Percentiles rank a stretch among this genome's conserved stretches.
These are phyloP conservation scores for Neotoxoptera formosana DNA, from an alignment of 1,140 invertebrate genomes.

Conservation along the genomic window DNA sequence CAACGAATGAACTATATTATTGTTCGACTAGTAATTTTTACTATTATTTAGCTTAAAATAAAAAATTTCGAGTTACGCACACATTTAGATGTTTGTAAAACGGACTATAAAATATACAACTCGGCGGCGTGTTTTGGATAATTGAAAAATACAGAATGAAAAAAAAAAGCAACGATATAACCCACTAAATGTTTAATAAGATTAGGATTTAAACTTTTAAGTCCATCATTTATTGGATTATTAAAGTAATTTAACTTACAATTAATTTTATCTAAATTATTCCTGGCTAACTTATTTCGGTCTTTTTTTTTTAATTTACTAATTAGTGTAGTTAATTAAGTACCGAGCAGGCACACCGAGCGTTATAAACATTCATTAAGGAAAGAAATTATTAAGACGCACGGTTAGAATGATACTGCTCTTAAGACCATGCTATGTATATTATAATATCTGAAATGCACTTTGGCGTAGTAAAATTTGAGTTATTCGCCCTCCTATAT, in stretches of 20 bases:
- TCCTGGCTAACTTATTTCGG: background rate
- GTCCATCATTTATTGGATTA: background rate
- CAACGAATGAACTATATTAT: background rate
- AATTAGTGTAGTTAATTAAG: constrained; percentile 17
- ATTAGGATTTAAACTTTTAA: background rate
- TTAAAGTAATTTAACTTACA: background rate
- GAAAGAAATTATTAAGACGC: background rate
- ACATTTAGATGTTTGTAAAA: background rate
- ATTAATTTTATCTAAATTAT: background rate
- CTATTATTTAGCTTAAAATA: background rate
- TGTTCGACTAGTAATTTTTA: background rate
- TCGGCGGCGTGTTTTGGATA: background rate
- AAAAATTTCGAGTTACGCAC: too few relatives aligned
- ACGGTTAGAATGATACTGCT: background rate
- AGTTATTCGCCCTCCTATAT: background rate
- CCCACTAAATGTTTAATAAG: background rate
- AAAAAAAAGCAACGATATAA: background rate
- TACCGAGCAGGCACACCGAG: background rate
- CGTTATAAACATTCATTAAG: constrained; percentile 23
- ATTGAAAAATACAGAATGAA: background rate
- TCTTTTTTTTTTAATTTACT: constrained; percentile 1
- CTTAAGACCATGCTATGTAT: background rate
- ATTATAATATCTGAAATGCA: constrained; percentile 2
- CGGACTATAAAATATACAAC: background rate
- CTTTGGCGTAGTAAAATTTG: background rate